Conservation (phyloP, 1,140 invertebrate genomes). For the Aphelinus atriplicis region DNA sequence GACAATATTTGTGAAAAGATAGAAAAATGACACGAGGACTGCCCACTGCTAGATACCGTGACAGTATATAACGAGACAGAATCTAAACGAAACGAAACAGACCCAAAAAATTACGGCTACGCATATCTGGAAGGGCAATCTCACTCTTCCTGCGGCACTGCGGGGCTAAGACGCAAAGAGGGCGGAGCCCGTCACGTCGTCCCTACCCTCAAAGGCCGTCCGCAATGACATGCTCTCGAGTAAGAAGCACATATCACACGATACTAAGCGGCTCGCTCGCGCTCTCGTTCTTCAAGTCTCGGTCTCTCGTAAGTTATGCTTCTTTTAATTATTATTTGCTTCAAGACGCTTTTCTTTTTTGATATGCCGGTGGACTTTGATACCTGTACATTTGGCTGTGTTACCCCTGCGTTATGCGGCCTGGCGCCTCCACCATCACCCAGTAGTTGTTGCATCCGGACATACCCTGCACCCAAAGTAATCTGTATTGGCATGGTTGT, state of each 20-base stretch:
- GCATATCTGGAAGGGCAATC: neutral
- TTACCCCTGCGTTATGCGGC: conserved; percentile 8
- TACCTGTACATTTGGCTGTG: conserved; percentile 18
- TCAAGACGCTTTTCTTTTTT: conserved; percentile 56
- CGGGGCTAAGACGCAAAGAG: neutral
- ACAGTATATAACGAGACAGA: neutral
- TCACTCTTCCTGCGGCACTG: conserved; percentile 22
- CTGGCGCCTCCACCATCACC: conserved; percentile 13
- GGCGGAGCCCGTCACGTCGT: conserved; percentile 20
- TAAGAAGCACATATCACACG: conserved; percentile 14
- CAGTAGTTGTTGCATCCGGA: conserved; percentile 17
- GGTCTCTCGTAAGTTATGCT: conserved; percentile 68
- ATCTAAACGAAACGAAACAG: neutral
- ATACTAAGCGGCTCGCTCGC: conserved; percentile 46
- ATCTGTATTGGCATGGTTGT: conserved; percentile 4
- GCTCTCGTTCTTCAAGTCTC: conserved; percentile 60
- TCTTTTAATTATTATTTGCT: conserved; percentile 68
- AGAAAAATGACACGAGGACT: conserved; percentile 18
- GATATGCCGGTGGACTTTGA: conserved; percentile 31
- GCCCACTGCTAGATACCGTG: conserved; percentile 13
- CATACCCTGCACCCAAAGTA: conserved; percentile 24
- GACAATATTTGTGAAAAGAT: conserved; percentile 12
- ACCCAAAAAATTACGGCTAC: conserved; percentile 11
- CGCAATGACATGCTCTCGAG: conserved; percentile 7
- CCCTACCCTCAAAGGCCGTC: conserved; percentile 11